phyloP scores from a whole-genome alignment of 1,140 invertebrate species.

The Lepidurus apus region DNA sequence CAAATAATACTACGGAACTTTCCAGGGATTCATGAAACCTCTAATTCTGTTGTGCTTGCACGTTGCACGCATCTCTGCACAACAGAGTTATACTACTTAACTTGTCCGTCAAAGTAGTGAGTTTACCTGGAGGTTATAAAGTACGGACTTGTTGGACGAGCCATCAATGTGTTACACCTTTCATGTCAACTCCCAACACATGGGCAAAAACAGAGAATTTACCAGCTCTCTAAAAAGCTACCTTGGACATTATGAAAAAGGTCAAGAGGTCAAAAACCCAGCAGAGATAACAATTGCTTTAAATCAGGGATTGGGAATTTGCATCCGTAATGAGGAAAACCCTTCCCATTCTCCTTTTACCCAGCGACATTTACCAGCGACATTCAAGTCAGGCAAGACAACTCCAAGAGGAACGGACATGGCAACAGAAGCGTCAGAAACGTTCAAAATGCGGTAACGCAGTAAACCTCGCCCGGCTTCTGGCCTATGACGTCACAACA shows the following conservation, averaged over 20 bases:
- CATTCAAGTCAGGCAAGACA: too few relatives aligned
- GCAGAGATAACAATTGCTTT: not conserved
- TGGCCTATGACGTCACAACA: too few relatives aligned
- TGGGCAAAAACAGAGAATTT: too few relatives aligned
- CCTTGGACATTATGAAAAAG: not conserved
- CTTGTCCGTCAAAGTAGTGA: not conserved
- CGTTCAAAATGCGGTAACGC: too few relatives aligned
- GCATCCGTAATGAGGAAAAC: not conserved
- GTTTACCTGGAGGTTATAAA: not conserved
- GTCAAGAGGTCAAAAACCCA: not conserved
- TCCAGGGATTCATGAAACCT: not conserved
- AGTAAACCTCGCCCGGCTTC: too few relatives aligned
- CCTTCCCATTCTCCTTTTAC: not conserved
- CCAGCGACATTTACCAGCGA: too few relatives aligned
- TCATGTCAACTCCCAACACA: not conserved
- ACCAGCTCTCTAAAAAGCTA: not conserved
- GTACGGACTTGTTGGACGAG: not conserved
- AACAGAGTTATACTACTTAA: slow-evolving; percentile 3
- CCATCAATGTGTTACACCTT: not conserved
- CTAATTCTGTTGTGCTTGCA: not conserved
- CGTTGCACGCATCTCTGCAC: not conserved
- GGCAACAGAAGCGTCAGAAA: too few relatives aligned
- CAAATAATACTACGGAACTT: not conserved
- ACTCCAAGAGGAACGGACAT: too few relatives aligned
- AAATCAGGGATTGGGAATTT: not conserved